Percentiles rank a stretch among this genome's conserved stretches.
Evolutionary conservation across 2,888 invertebrate species (phyloP).

Genomic region (Cheilosia soror): DNA sequence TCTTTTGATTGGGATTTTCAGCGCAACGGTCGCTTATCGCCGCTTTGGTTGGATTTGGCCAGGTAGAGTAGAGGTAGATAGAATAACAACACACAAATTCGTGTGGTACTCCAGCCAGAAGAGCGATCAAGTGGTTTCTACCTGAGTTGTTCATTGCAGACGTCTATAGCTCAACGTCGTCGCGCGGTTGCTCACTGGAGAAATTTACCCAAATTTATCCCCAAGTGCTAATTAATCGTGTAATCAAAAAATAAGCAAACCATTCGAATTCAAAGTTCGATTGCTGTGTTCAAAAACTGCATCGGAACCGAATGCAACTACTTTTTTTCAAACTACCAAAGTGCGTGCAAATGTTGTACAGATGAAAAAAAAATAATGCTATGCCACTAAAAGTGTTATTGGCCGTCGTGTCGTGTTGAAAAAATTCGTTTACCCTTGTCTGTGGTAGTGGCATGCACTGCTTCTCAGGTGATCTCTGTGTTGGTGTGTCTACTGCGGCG

Average conservation of each 20-base stretch:
- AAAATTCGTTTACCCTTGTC: conserved; percentile 36
- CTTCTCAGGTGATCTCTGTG: conserved; percentile 33
- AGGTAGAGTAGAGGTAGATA: conserved; percentile 41
- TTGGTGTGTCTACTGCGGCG: conserved; percentile 45
- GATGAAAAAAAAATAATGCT: conserved; percentile 13
- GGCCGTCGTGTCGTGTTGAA: conserved; percentile 49
- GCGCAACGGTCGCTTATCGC: conserved; percentile 16
- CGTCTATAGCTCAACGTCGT: conserved; percentile 50
- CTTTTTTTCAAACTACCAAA: neutral
- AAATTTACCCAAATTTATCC: neutral
- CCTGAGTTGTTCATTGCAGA: conserved; percentile 63
- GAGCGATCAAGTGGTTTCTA: conserved; percentile 68
- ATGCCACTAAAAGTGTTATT: conserved; percentile 36
- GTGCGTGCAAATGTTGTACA: conserved; percentile 2
- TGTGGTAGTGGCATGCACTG: conserved; percentile 33
- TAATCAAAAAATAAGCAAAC: neutral
- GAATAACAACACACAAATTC: conserved; percentile 41
- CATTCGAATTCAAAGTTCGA: neutral
- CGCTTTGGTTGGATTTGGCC: conserved; percentile 26
- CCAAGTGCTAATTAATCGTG: conserved; percentile 2
- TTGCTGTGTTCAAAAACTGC: neutral
- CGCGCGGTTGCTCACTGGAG: conserved; percentile 50
- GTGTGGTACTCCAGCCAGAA: conserved; percentile 34
- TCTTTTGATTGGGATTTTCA: conserved; percentile 3
- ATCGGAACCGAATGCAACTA: neutral